These are phyloP conservation scores for Aleiodes sp. DNA, from an alignment of 1,140 invertebrate species.

Conservation along the genomic window DNA sequence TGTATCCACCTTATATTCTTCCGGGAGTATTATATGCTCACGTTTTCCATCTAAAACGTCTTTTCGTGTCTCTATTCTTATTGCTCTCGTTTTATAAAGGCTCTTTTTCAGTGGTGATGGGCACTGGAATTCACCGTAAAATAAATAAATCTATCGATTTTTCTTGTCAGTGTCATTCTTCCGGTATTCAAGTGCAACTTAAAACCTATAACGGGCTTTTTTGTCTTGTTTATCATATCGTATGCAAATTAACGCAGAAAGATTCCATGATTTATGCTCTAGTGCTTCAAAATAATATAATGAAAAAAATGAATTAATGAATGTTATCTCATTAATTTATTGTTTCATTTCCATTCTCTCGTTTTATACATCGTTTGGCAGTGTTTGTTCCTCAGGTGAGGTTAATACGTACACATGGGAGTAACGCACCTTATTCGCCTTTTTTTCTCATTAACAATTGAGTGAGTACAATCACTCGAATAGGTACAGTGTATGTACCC, in stretches of 20 bases:
- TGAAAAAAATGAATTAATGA: background rate
- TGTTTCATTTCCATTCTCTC: background rate
- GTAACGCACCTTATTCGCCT: slow-evolving; percentile 26
- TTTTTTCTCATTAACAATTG: background rate
- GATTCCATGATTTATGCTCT: background rate
- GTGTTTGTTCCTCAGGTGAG: slow-evolving; percentile 19
- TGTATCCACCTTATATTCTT: background rate
- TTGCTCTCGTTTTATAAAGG: no score
- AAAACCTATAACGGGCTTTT: background rate
- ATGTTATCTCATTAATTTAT: background rate
- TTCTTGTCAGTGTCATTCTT: background rate
- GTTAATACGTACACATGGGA: slow-evolving; percentile 16
- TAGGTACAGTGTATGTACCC: slow-evolving; percentile 24
- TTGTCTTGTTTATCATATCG: background rate
- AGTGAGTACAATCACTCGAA: background rate
- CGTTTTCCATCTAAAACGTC: background rate
- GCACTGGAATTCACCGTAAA: background rate
- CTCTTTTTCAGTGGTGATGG: background rate
- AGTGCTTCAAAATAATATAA: no score
- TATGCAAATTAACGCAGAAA: background rate
- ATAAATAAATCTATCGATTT: background rate
- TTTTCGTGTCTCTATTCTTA: background rate
- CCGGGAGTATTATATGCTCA: background rate
- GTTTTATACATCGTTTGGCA: background rate
- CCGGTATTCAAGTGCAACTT: background rate